Base-by-base conservation (phyloP, 2,113 vertebrate species). In the Lasiurus cinereus region DNA sequence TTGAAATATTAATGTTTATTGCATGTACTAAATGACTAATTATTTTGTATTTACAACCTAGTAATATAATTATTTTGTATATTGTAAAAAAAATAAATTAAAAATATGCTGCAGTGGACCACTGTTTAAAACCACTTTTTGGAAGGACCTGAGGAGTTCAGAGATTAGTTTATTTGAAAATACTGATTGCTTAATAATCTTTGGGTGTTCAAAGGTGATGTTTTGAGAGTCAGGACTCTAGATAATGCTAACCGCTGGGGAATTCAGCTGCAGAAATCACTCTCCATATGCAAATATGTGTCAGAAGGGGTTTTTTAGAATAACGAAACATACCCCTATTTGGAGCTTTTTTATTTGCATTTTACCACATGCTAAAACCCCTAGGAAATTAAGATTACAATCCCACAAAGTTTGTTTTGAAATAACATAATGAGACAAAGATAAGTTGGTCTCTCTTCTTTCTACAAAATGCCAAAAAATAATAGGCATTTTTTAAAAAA, bases 321-420 rank as follows among this genome's bases (percentile, higher is more conserved):
- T 93, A 91, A 93, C 0, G 85, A 79, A 97, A 96, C 39, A 93
- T 29, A 77, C 21, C 88, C 84, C 3, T 67, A 46, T 92, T 86
- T 93, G 80, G 59, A 89, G 72, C 82, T 90, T 82, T 85, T 87
- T 73, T 94, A 96, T 97, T 96, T 97, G 96, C 96, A 97, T 96
- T 67, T 21, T 83, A 92, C 94, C 95, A 84, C 77, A 24, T 46
- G 84, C 56, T 74, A 94, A 92, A 97, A 91, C 24, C 90, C 92
- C 16, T 89, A 78, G 33, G 64, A 95, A 95, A 70, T 92, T 27
- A 92, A 90, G 87, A 82, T 14, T 59, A 2, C 12, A 8, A 56
- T 79, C 93, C 91, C 18, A 46, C 70, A 79, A 66, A 74, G 79
- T 56, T 96, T 90, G 72, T 90, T 89, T 96, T 96, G 67, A 85